Base-by-base conservation (phyloP, 2,888 invertebrate species). In the Rambutsinella grinnellia region DNA sequence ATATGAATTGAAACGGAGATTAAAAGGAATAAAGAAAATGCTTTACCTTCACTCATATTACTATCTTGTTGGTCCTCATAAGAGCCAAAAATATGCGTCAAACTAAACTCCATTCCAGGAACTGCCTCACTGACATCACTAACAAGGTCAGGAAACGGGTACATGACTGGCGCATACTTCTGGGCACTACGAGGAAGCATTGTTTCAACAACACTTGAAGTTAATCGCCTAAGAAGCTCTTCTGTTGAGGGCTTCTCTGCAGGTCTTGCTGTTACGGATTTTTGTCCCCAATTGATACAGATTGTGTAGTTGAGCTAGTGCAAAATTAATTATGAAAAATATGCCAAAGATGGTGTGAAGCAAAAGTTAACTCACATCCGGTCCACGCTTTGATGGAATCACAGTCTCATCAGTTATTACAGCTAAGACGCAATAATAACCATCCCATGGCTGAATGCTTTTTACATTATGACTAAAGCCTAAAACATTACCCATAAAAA, bases 251-350 rank as follows among this genome's bases (percentile, higher is more conserved):
- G 76, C 27, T 28, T 17, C 15, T 69, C 65, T 15, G 65, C 21
- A 21, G 68, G 71, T 21, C n/a, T 68, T 2, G 54, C 24, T 49
- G 61, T 56, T 1, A 21, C 62, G 26, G 57, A 44, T 44, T 60
- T 51, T 51, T 63, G 60, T 8, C 80, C 82, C 79, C 78, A 79
- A 65, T 74, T 79, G 54, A 82, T 51, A 62, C 82, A 82, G 23
- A 82, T 44, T n/a, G 78, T 80, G 56, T 74, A 80, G 47, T 57
- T 74, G 36, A 82, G 57, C 81, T 82, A n/a, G n/a, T n/a, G n/a
- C n/a, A n/a, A n/a, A n/a, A n/a, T n/a, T n/a, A n/a, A n/a, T n/a
- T 65, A 53, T 2, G 36, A 36, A 36, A n/a, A n/a, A n/a, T n/a
- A n/a, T n/a, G n/a, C n/a, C n/a, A n/a, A n/a, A n/a, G n/a, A n/a